Percentiles rank a stretch among this genome's conserved stretches.
Evolutionary conservation across 2,113 vertebrate genomes (phyloP).

Genomic region (Corynorhinus townsendii): DNA sequence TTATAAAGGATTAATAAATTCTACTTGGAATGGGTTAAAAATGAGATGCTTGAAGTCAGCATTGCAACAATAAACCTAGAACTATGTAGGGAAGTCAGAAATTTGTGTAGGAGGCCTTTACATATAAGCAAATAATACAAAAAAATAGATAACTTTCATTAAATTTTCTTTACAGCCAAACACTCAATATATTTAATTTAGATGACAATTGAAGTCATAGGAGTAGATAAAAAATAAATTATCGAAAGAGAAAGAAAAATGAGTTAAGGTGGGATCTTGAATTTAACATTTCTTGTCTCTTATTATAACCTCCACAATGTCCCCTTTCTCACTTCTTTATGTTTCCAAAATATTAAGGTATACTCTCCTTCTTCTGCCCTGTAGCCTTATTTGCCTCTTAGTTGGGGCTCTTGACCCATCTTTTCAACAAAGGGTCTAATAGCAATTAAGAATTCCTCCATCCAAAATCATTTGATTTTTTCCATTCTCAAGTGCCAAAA

Average conservation of each 20-base stretch:
- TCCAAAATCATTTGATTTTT: not conserved
- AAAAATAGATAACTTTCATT: not conserved
- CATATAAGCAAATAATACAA: not conserved
- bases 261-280: not conserved
- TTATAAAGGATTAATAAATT: not conserved
- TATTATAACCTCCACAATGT: not conserved
- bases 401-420: not conserved
- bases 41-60: not conserved
- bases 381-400: not conserved
- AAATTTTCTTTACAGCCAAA: not conserved
- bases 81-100: not conserved
- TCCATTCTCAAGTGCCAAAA: not conserved
- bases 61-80: not conserved
- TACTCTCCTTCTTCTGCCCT: not conserved
- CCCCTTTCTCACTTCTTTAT: not conserved
- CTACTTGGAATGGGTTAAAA: not conserved
- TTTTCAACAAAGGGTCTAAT: not conserved
- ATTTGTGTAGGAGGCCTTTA: not conserved
- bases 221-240: not conserved
- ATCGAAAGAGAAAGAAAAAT: not conserved
- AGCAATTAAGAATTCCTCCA: not conserved
- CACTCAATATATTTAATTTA: not conserved
- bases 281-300: not conserved
- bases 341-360: not conserved
- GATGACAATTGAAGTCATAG: not conserved